These are phyloP conservation scores for Mobula hypostoma DNA, from an alignment of 2,113 vertebrate species.

Conservation along the genomic window DNA sequence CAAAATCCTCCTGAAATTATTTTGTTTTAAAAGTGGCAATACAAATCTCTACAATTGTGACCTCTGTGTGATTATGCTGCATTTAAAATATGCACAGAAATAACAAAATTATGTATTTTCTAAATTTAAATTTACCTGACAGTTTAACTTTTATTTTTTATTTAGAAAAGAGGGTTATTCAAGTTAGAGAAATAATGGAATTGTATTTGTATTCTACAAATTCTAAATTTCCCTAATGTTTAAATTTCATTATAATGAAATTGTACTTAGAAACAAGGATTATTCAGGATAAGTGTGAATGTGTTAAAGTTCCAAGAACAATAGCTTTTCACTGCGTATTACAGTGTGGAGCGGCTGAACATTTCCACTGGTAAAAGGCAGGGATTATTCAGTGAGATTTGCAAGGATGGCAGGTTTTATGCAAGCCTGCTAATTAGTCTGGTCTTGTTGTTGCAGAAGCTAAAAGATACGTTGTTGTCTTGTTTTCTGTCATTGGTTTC, in stretches of 20 bases:
- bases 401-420: not conserved
- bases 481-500: constrained; percentile 21
- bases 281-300: not conserved
- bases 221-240: not conserved
- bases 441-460: not conserved
- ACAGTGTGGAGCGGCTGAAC: not conserved
- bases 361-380: not conserved
- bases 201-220: not conserved
- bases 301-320: not conserved
- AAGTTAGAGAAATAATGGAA: not conserved
- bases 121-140: not conserved
- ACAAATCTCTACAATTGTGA: not conserved
- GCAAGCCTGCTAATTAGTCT: constrained; percentile 21
- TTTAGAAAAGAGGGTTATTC: not conserved
- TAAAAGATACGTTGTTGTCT: not conserved
- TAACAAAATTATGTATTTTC: not conserved
- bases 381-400: not conserved
- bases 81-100: not conserved
- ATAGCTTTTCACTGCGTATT: not conserved
- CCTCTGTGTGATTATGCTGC: not conserved
- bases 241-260: not conserved
- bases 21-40: not conserved
- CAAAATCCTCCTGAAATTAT: not conserved
- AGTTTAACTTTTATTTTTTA: not conserved
- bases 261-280: not conserved